phyloP scores from a whole-genome alignment of 2,888 invertebrate species.

The Eilema sororculum region DNA sequence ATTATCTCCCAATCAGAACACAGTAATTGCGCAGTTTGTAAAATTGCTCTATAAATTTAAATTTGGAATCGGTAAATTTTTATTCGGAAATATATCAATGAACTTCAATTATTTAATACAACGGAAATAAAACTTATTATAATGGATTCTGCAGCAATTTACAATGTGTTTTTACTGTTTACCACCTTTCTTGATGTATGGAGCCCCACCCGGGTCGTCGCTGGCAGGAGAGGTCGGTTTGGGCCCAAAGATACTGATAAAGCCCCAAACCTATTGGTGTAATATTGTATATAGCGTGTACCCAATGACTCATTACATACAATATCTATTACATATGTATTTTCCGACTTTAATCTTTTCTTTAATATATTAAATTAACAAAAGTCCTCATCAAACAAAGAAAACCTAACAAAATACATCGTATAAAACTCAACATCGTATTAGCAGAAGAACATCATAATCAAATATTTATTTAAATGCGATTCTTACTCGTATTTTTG shows the following conservation, averaged over 20 bases:
- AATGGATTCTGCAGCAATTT: background rate
- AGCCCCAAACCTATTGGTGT: too few relatives aligned
- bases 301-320: too few relatives aligned
- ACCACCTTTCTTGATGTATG: background rate
- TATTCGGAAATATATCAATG: background rate
- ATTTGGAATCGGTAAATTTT: slow-evolving; percentile 6
- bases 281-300: too few relatives aligned
- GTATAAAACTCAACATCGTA: slow-evolving; percentile 8
- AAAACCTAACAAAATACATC: slow-evolving; percentile 3
- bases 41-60: slow-evolving; percentile 8
- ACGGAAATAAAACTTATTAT: background rate
- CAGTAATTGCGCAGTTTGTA: slow-evolving; percentile 16
- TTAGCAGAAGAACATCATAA: slow-evolving; percentile 16
- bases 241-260: too few relatives aligned
- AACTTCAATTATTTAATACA: background rate
- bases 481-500: slow-evolving; percentile 34
- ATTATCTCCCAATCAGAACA: slow-evolving; percentile 19
- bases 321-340: too few relatives aligned
- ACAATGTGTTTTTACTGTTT: too few relatives aligned
- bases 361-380: too few relatives aligned
- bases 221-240: too few relatives aligned
- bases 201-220: too few relatives aligned
- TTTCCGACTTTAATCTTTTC: too few relatives aligned
- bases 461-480: slow-evolving; percentile 33
- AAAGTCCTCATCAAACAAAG: background rate